These are phyloP conservation scores for Tetragonula carbonaria DNA, from an alignment of 2,888 invertebrate species.

Conservation along the genomic window DNA sequence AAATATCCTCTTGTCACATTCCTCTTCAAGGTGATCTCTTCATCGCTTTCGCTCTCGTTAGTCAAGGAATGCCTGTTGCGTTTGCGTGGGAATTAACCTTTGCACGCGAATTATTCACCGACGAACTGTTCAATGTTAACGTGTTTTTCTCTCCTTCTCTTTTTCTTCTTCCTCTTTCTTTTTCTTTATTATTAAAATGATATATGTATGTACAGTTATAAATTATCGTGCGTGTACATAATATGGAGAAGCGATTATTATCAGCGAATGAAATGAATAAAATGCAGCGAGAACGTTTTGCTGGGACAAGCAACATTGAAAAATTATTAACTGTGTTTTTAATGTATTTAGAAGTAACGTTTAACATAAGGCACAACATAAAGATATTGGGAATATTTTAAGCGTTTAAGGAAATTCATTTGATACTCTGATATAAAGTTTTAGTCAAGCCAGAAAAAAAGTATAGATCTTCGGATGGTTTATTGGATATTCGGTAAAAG, in stretches of 20 bases:
- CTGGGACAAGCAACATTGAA: not conserved
- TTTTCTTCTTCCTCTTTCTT: not conserved
- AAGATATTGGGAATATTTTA: not conserved
- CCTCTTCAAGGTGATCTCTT: conserved; percentile 57
- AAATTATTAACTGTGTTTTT: not conserved
- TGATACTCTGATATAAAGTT: not conserved
- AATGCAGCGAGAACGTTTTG: conserved; percentile 4
- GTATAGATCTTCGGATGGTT: too few species aligned
- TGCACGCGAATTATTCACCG: conserved; percentile 13
- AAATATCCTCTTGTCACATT: conserved; percentile 41
- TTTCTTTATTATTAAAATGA: not conserved
- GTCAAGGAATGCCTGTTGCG: conserved; percentile 27
- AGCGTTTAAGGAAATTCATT: not conserved
- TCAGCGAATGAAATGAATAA: conserved; percentile 9
- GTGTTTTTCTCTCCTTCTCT: not conserved
- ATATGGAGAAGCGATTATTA: not conserved
- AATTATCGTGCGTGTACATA: conserved; percentile 36
- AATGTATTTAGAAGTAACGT: not conserved
- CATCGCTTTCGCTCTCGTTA: conserved; percentile 37
- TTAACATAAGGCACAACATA: too few species aligned
- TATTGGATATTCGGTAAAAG: too few species aligned
- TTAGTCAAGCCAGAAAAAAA: too few species aligned
- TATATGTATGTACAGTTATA: conserved; percentile 26
- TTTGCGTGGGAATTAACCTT: conserved; percentile 17
- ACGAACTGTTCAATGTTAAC: conserved; percentile 8